Evolutionary conservation across 2,797 vertebrate genomes (phyloP), one percentile per base, ranked within the genome.

Genomic region (Leptodactylus fallax): DNA sequence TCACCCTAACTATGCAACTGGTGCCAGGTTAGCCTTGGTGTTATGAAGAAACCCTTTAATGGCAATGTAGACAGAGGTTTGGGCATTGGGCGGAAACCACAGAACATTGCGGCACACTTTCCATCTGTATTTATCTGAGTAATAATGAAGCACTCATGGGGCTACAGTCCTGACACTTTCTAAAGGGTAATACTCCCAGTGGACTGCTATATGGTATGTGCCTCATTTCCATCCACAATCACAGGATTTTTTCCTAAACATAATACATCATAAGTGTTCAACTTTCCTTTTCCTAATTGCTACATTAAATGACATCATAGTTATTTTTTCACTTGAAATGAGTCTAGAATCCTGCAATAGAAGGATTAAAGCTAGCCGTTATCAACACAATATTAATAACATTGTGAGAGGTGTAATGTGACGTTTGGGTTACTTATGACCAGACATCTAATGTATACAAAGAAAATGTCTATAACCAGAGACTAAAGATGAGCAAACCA

Each of bases 11-110:
- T 58, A 49, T 60, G 47, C 79, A 85, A 88, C 45, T 79, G 17
- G 58, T 88, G 87, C 82, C 87, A 88, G 77, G 77, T 80, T 85
- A 80, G 19, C 82, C 77, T 81, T 81, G 87, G 25, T 72, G 74
- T 72, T 80, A 85, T 72, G 63, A 81, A 81, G 83, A 80, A 85
- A 74, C 72, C 60, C 16, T 83, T 79, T 63, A 82, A 58, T 25
- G n/a, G 51, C 77, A 77, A 83, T 83, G 60, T 63, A 79, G 27
- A 67, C 12, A 47, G 25, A 36, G 47, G 36, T 78, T 17, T 77
- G 51, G 51, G 45, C 55, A 69, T 19, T 61, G 82, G 63, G 53
- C 36, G 65, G 74, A 53, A 85, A 88, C 55, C 82, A 72, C 5
- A n/a, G 45, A 88, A 81, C 23, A 65, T 25, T 81, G 61, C 36